Evolutionary conservation across 1,140 invertebrate species (phyloP).

Genomic region (Alviniconcha marisindica): DNA sequence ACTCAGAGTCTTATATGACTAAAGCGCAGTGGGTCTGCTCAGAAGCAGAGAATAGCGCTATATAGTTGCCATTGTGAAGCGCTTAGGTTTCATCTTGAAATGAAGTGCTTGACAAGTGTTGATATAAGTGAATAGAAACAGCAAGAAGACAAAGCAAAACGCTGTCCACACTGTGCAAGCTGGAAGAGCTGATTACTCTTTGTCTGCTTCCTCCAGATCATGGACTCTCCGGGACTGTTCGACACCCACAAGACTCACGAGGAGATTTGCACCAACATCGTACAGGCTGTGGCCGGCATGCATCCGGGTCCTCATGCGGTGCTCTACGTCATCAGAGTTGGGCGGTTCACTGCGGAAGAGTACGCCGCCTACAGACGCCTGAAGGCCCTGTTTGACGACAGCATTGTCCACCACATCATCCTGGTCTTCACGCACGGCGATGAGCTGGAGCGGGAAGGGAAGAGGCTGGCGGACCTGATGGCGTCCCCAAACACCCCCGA

Average conservation of each 20-base stretch:
- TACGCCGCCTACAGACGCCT: not conserved
- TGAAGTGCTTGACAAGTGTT: too few relatives aligned
- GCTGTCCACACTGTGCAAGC: too few relatives aligned
- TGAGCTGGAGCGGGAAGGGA: not conserved
- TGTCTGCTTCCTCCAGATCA: not conserved
- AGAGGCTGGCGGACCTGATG: not conserved
- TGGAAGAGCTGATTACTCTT: too few relatives aligned
- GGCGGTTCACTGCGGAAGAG: slow-evolving; percentile 1
- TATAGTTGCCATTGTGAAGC: too few relatives aligned
- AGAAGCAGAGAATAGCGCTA: too few relatives aligned
- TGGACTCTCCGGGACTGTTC: not conserved
- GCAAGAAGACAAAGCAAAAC: too few relatives aligned
- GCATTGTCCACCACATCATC: not conserved
- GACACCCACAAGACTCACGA: slow-evolving; percentile 5
- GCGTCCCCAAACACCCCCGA: not conserved
- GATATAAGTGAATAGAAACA: too few relatives aligned
- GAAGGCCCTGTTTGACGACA: slow-evolving; percentile 22
- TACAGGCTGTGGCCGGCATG: slow-evolving; percentile 4
- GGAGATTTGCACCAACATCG: not conserved
- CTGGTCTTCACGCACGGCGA: slow-evolving; percentile 12
- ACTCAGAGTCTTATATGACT: too few relatives aligned
- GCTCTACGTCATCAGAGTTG: slow-evolving; percentile 10
- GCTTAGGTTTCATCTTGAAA: too few relatives aligned
- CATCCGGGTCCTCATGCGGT: slow-evolving; percentile 16
- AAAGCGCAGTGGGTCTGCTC: too few relatives aligned